Conservation (phyloP, 2,113 vertebrate species). For the Cynoglossus semilaevis region DNA sequence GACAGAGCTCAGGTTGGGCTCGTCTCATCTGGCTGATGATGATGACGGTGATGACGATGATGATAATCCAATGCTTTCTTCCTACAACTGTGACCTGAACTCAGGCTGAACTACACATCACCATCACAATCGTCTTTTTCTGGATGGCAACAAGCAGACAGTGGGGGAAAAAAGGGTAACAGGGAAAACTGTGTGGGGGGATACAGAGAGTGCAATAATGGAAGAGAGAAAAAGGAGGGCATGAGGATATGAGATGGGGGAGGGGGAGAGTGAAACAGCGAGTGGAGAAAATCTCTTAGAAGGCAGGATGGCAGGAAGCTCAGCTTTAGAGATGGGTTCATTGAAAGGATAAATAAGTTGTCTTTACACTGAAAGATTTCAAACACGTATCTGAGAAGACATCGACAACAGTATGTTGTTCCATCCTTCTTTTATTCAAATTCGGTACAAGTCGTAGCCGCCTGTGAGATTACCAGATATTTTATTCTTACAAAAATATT, state of each 20-base stretch:
- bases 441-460: no score
- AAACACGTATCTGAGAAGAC: conserved; percentile 2
- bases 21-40: conserved; percentile 67
- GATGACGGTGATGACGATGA: conserved; percentile 43
- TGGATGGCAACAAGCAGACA: conserved; percentile 34
- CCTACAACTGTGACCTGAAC: conserved; percentile 20
- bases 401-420: neutral
- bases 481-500: neutral
- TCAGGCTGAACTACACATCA: conserved; percentile 16
- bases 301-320: conserved; percentile 13
- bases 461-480: no score
- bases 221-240: conserved; percentile 43
- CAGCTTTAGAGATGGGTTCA: neutral
- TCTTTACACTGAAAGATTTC: neutral
- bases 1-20: conserved; percentile 70
- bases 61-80: conserved; percentile 45
- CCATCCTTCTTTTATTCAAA: no score
- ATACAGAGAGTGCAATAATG: conserved; percentile 12
- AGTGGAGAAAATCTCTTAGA: conserved; percentile 12
- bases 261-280: conserved; percentile 13
- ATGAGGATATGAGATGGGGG: conserved; percentile 38
- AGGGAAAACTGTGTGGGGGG: neutral
- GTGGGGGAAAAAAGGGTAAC: neutral
- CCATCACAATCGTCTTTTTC: conserved; percentile 39
- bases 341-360: conserved; percentile 1